Evolutionary conservation across 2,797 vertebrate genomes (phyloP), one percentile per base, ranked within the genome.

Genomic region (Vultur gryphus): DNA sequence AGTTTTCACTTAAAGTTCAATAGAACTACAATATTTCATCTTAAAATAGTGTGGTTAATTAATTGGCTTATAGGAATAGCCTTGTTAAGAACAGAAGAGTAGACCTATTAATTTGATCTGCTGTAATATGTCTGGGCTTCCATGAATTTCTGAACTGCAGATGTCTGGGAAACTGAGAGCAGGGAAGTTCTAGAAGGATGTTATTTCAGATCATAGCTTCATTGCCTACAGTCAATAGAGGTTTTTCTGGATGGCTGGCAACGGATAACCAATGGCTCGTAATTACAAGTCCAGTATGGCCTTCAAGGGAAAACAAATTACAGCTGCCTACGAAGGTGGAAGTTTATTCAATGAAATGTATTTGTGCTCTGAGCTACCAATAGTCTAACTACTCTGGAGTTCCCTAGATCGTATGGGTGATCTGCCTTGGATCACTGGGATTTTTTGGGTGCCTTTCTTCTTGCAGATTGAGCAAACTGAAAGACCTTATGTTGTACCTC

Each of bases 291-390:
- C 71, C 69, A 71, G 44, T 19, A 6, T 52, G 39, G 46, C 82
- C 67, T 97, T 93, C 52, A 94, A 71, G 65, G 79, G 61, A 87
- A 80, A 65, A 85, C 52, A 91, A 86, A 90, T 78, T 86, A 67
- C n/a, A 90, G 39, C 75, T 92, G 64, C 59, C 51, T 64, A 1
- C 29, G 65, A 89, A 81, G 57, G 23, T 83, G 46, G 84, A 73
- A 65, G 26, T 84, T 94, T 72, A 69, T 88, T 89, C 65, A 84
- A 25, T 76, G 33, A 67, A 58, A 55, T 54, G 11, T 61, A 13
- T 66, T 64, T 75, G 65, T 88, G 69, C 69, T 95, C 59, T 80
- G 7, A 93, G 49, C 83, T 88, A 58, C 76, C 16, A 49, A 13
- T 48, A 78, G 26, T 46, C 19, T 46, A 46, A 75, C 13, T 29